These are phyloP conservation scores for Cistogaster globosa DNA, from an alignment of 2,888 invertebrate genomes.

Conservation along the genomic window DNA sequence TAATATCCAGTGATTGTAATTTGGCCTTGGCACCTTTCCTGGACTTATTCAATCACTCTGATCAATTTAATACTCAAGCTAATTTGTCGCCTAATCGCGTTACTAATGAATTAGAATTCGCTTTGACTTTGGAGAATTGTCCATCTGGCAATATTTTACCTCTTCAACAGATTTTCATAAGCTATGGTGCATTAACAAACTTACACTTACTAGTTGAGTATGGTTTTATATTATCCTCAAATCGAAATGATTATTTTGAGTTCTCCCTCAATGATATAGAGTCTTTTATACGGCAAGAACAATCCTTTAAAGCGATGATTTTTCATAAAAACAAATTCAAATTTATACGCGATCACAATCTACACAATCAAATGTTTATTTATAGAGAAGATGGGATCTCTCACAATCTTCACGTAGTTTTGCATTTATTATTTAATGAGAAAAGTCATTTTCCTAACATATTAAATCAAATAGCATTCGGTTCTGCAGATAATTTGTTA, in stretches of 20 bases:
- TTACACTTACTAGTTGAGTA: slow-evolving; percentile 92
- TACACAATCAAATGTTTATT: slow-evolving; percentile 87
- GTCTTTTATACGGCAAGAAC: slow-evolving; percentile 80
- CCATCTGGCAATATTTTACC: slow-evolving; percentile 83
- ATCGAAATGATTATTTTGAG: slow-evolving; percentile 87
- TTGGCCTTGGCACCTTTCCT: slow-evolving; percentile 93
- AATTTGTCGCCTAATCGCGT: slow-evolving; percentile 75
- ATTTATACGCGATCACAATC: slow-evolving; percentile 86
- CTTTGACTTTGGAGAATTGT: slow-evolving; percentile 74
- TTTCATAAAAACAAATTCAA: slow-evolving; percentile 85
- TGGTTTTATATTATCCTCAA: slow-evolving; percentile 90
- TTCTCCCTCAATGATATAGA: slow-evolving; percentile 85
- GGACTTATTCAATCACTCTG: slow-evolving; percentile 95
- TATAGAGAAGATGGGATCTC: slow-evolving; percentile 86
- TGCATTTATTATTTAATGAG: slow-evolving; percentile 81
- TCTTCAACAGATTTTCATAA: slow-evolving; percentile 92
- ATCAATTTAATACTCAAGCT: slow-evolving; percentile 85
- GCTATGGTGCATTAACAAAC: slow-evolving; percentile 93
- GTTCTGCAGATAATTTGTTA: slow-evolving; percentile 75
- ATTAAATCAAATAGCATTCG: slow-evolving; percentile 82
- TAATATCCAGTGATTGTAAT: slow-evolving; percentile 85
- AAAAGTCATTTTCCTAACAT: slow-evolving; percentile 79
- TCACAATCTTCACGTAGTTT: slow-evolving; percentile 85
- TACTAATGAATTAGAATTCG: slow-evolving; percentile 73
- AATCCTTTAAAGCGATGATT: slow-evolving; percentile 76